Evolutionary conservation across 2,113 vertebrate genomes (phyloP).

Genomic region (Gracilinanus agilis): DNA sequence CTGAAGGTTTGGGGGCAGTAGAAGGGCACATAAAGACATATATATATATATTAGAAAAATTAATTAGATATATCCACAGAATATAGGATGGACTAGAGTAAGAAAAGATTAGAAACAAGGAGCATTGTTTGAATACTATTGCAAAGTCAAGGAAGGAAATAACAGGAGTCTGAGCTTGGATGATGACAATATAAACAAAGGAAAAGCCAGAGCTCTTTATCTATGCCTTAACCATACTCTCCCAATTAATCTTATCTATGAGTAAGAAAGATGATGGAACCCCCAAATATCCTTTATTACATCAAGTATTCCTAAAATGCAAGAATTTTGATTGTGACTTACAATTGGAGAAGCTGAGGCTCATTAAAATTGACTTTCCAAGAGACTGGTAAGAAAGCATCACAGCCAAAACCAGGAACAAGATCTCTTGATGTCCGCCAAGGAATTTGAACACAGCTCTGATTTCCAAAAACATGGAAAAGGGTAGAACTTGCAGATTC

Average conservation of each 20-base stretch:
- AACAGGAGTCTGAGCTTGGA: background rate
- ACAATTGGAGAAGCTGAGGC: conserved; percentile 19
- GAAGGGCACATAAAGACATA: background rate
- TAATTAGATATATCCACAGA: background rate
- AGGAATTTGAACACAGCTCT: too few relatives aligned
- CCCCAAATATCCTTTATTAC: background rate
- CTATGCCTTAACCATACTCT: background rate
- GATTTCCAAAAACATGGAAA: too few relatives aligned
- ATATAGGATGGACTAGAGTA: background rate
- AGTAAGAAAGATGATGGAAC: background rate
- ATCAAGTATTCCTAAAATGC: background rate
- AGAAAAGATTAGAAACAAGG: background rate
- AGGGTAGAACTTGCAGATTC: too few relatives aligned
- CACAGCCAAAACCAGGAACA: background rate
- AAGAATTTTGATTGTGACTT: background rate
- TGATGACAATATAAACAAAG: background rate
- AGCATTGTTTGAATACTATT: background rate
- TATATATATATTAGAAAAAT: background rate
- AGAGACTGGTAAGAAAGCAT: background rate
- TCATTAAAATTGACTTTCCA: background rate
- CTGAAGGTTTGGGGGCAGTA: background rate
- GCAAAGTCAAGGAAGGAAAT: background rate
- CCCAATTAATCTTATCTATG: background rate
- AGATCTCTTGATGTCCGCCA: background rate
- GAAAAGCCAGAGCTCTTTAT: background rate